Evolutionary conservation across 1,140 invertebrate genomes (phyloP).

Genomic region (Armadillidium nasatum): DNA sequence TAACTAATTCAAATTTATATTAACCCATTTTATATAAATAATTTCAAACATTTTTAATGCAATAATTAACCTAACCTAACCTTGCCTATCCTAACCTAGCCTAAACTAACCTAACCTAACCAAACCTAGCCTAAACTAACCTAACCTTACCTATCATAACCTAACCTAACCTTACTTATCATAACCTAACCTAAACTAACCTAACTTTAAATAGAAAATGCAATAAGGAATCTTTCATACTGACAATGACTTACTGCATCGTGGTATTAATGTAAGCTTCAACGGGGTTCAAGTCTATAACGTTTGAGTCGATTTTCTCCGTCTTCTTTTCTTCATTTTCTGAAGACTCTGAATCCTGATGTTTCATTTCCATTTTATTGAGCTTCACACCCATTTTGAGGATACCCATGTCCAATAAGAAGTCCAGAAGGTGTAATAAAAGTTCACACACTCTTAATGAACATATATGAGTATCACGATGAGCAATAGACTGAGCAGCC

Average conservation of each 20-base stretch:
- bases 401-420: constrained; percentile 81
- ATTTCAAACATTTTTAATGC: too few relatives aligned
- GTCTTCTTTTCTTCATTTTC: background rate
- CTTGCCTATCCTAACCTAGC: too few relatives aligned
- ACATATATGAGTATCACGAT: constrained; percentile 69
- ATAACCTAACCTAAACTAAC: too few relatives aligned
- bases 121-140: too few relatives aligned
- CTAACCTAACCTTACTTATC: too few relatives aligned
- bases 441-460: constrained; percentile 82
- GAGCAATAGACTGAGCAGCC: constrained; percentile 78
- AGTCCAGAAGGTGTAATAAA: constrained; percentile 80
- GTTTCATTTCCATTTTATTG: background rate
- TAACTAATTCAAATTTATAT: too few relatives aligned
- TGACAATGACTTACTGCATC: background rate
- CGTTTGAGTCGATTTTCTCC: background rate
- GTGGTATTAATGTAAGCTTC: background rate
- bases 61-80: too few relatives aligned
- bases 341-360: background rate
- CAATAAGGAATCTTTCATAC: too few relatives aligned
- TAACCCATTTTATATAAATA: too few relatives aligned
- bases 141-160: too few relatives aligned
- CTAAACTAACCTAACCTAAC: too few relatives aligned
- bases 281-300: background rate
- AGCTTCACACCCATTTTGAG: constrained; percentile 38
- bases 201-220: too few relatives aligned